These are phyloP conservation scores for Chymomyza fuscimana DNA, from an alignment of 2,888 invertebrate species.

Conservation along the genomic window DNA sequence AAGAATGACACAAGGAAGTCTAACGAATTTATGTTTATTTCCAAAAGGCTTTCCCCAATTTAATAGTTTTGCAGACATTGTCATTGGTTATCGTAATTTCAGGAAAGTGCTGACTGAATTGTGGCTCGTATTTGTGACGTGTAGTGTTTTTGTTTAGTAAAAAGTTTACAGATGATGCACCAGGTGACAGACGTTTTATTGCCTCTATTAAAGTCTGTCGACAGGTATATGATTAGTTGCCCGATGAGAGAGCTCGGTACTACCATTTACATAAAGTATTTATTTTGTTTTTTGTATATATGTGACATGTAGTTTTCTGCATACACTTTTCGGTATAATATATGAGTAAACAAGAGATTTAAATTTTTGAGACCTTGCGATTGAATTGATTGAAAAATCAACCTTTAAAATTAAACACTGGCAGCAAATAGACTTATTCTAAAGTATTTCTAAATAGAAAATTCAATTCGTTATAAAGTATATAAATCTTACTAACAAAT, in stretches of 20 bases:
- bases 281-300: no score
- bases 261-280: background rate
- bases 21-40: constrained; percentile 73
- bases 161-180: background rate
- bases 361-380: no score
- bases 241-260: background rate
- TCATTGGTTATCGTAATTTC: constrained; percentile 29
- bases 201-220: background rate
- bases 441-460: no score
- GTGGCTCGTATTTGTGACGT: constrained; percentile 42
- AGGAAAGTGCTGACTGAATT: constrained; percentile 71
- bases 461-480: no score
- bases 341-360: no score
- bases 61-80: constrained; percentile 43
- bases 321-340: no score
- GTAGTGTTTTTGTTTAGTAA: no score
- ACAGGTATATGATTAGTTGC: background rate
- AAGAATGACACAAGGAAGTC: constrained; percentile 21
- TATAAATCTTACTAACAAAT: no score
- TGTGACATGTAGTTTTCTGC: no score
- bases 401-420: no score
- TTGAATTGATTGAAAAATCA: no score
- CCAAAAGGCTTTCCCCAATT: constrained; percentile 54
- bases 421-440: no score
- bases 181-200: background rate